A percentile compares a stretch with the other conserved stretches of the same genome.
These are phyloP conservation scores for Drosophila pectinifera DNA, from an alignment of 1,140 invertebrate genomes.

Conservation along the genomic window DNA sequence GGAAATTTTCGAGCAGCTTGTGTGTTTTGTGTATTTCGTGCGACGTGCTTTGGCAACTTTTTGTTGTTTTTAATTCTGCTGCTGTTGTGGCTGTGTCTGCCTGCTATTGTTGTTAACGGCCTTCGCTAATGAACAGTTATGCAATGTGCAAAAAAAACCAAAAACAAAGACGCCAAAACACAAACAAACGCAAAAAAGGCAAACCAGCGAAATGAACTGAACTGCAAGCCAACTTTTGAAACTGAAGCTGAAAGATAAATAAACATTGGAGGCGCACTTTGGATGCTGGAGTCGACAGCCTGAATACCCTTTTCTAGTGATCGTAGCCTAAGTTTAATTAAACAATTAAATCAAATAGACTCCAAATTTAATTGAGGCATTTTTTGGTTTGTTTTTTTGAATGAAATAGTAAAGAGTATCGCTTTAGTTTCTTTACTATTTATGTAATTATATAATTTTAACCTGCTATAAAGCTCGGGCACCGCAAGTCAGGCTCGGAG, in stretches of 20 bases:
- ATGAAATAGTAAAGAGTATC: too few relatives aligned
- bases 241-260: slow-evolving; percentile 45
- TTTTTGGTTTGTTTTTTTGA: too few relatives aligned
- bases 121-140: slow-evolving; percentile 81
- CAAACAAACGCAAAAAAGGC: slow-evolving; percentile 20
- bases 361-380: neutral
- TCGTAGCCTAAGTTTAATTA: too few relatives aligned
- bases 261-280: slow-evolving; percentile 10
- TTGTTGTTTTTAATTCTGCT: slow-evolving; percentile 40
- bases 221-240: slow-evolving; percentile 49
- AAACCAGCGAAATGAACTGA: slow-evolving; percentile 32
- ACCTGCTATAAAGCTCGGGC: too few relatives aligned
- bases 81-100: slow-evolving; percentile 19
- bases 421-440: neutral
- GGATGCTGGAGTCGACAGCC: too few relatives aligned
- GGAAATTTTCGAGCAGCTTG: slow-evolving; percentile 43
- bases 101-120: slow-evolving; percentile 60
- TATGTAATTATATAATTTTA: too few relatives aligned
- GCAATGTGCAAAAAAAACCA: slow-evolving; percentile 73
- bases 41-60: slow-evolving; percentile 60
- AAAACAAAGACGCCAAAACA: slow-evolving; percentile 40
- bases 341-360: neutral
- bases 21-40: slow-evolving; percentile 20
- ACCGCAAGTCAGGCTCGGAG: too few relatives aligned
- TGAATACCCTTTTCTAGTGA: neutral